These are phyloP conservation scores for Hozukius guyotensis DNA, from an alignment of 2,797 vertebrate species.

Conservation along the genomic window DNA sequence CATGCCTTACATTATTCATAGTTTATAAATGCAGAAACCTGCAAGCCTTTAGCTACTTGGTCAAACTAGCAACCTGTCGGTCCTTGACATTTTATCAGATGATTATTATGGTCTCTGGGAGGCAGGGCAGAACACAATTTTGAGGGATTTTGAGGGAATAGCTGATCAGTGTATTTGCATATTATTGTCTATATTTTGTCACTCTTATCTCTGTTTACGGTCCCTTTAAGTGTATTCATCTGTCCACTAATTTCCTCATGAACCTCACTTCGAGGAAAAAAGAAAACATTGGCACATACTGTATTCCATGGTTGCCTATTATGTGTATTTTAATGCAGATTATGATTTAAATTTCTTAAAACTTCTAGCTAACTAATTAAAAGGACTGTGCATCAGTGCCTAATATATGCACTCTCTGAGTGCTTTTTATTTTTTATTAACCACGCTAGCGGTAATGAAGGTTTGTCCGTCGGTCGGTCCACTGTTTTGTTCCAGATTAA, in stretches of 20 bases:
- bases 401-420: background rate
- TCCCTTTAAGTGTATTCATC: background rate
- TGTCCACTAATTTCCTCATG: background rate
- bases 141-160: background rate
- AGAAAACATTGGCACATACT: background rate
- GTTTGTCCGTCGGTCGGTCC: background rate
- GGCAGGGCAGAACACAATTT: background rate
- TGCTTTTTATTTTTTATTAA: background rate
- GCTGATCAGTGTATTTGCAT: background rate
- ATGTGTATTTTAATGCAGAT: background rate
- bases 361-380: background rate
- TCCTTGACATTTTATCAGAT: slow-evolving; percentile 13
- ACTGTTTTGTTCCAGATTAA: background rate
- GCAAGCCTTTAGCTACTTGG: background rate
- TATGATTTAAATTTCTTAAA: background rate
- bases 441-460: background rate
- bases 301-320: background rate
- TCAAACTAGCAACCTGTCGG: slow-evolving; percentile 8
- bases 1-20: slow-evolving; percentile 56
- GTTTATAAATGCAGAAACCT: slow-evolving; percentile 31
- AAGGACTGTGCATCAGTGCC: background rate
- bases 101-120: background rate
- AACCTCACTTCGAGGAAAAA: background rate
- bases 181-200: background rate
- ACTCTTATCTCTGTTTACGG: background rate